phyloP scores from a whole-genome alignment of 2,888 invertebrate genomes.

The Malachius bipustulatus region DNA sequence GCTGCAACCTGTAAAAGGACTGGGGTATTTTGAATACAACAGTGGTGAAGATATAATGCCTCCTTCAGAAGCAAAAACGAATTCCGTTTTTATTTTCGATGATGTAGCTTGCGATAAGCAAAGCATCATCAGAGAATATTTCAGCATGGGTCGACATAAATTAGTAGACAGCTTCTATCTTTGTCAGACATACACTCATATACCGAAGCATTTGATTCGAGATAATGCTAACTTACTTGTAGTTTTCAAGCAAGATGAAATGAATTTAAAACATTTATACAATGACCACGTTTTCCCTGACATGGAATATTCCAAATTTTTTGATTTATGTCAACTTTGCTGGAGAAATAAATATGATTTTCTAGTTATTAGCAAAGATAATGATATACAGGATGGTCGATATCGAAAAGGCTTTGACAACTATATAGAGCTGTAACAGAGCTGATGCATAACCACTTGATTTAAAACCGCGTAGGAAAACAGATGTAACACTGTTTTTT shows the following conservation, averaged over 20 bases:
- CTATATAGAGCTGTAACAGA: constrained; percentile 6
- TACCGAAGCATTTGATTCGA: constrained; percentile 29
- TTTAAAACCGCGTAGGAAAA: too few species aligned
- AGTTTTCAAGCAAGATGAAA: constrained; percentile 26
- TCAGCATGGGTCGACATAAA: constrained; percentile 27
- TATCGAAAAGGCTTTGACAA: constrained; percentile 25
- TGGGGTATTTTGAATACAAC: constrained; percentile 17
- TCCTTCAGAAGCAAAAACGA: constrained; percentile 18
- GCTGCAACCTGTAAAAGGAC: constrained; percentile 15
- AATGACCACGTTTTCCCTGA: constrained; percentile 17
- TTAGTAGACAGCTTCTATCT: constrained; percentile 27
- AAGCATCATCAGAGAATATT: constrained; percentile 24
- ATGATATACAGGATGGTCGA: constrained; percentile 20
- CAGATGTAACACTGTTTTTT: too few species aligned
- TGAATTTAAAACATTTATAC: constrained; percentile 24
- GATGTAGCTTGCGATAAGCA: constrained; percentile 26
- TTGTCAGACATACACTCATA: constrained; percentile 26
- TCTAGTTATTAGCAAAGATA: constrained; percentile 23
- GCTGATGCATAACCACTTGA: background rate
- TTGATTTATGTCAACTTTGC: constrained; percentile 20
- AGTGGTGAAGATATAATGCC: constrained; percentile 12
- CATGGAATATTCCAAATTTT: constrained; percentile 20
- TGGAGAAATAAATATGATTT: constrained; percentile 23
- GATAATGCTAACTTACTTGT: constrained; percentile 28
- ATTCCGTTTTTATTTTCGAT: constrained; percentile 29